Evolutionary conservation across 2,888 invertebrate genomes (phyloP), one percentile per base, ranked within the genome.

Genomic region (Metalampra italica): DNA sequence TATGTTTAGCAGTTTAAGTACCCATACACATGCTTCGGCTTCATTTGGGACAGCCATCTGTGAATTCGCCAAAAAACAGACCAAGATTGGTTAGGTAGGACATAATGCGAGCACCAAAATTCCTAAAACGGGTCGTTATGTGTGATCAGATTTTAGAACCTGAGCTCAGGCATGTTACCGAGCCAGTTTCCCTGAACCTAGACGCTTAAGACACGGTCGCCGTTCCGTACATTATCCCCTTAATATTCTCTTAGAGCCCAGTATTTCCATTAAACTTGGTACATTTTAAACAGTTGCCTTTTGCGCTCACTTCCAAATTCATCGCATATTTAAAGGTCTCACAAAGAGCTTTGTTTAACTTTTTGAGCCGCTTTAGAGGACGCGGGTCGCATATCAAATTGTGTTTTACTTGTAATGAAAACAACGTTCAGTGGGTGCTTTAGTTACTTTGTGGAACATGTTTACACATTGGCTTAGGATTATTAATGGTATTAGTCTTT

Each of bases 251-350:
- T 74, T 71, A 74, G 72, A 72, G 70, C 66, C 60, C 63, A 68
- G 68, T 69, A 76, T 82, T 82, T 74, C 78, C 82, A 80, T 84
- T 78, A 76, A 86, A 84, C 79, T 85, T 84, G 72, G 76, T 75
- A 81, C 78, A 80, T 82, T 85, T 85, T 78, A 82, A 80, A 78
- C 81, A 78, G 78, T 76, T 68, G 72, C 75, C 78, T 22, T 22
- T 80, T 67, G 73, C 72, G 71, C 70, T 68, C 67, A 73, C 75
- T 82, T 76, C 66, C 66, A 74, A 82, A 82, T 83, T 83, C 83
- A 79, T 77, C 77, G 82, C 77, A 79, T 82, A 83, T 82, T 84
- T 82, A 78, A 77, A 75, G 76, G 74, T 69, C 63, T 66, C 63
- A 60, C 74, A 75, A 81, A 82, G 78, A 75, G 80, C 76, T 79